These are phyloP conservation scores for Cylloceria caligata DNA, from an alignment of 2,888 invertebrate species.

Conservation along the genomic window DNA sequence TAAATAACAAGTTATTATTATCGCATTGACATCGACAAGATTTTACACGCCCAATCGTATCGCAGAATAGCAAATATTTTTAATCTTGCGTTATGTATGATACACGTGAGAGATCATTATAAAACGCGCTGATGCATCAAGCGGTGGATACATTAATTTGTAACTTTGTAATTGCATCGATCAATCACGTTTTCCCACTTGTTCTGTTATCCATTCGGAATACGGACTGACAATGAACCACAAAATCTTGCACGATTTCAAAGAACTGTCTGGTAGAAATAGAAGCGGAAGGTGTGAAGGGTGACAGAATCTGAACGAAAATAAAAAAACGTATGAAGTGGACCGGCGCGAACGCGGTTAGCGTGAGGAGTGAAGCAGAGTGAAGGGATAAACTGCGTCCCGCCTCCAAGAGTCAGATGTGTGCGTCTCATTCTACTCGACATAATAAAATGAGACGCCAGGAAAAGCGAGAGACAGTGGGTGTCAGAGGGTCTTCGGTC, in stretches of 20 bases:
- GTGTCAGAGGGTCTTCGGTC: constrained; percentile 24
- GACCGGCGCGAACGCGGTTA: constrained; percentile 26
- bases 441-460: constrained; percentile 50
- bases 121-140: background rate
- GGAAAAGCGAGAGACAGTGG: constrained; percentile 14
- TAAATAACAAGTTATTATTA: constrained; percentile 6
- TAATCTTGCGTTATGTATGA: background rate
- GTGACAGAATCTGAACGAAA: background rate
- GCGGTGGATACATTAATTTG: constrained; percentile 38
- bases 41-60: constrained; percentile 5
- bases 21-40: constrained; percentile 5
- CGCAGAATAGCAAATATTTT: background rate
- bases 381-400: constrained; percentile 14
- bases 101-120: constrained; percentile 11
- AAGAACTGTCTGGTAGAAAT: background rate
- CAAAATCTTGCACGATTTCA: constrained; percentile 9
- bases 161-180: constrained; percentile 43
- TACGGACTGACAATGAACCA: background rate
- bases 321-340: constrained; percentile 30
- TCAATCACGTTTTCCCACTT: background rate
- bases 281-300: background rate
- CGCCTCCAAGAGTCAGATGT: constrained; percentile 16
- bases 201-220: background rate
- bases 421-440: constrained; percentile 29
- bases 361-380: constrained; percentile 14